phyloP scores from a whole-genome alignment of 2,888 invertebrate species.

The Taenaris catops region DNA sequence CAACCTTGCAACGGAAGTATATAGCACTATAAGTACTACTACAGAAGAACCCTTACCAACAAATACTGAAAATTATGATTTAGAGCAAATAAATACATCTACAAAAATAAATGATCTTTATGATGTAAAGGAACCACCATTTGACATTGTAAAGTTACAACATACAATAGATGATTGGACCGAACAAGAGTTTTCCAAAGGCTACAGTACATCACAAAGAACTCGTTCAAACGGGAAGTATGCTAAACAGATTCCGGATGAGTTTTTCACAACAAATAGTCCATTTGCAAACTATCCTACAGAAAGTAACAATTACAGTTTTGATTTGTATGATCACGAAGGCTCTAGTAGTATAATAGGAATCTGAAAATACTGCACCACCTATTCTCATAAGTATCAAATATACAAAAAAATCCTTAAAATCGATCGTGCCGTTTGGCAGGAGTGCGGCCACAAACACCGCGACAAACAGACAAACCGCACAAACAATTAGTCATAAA shows the following conservation, averaged over 20 bases:
- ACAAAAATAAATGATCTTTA: constrained; percentile 52
- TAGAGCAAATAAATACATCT: constrained; percentile 63
- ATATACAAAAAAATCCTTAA: no score
- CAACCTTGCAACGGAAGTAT: constrained; percentile 40
- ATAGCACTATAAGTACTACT: constrained; percentile 39
- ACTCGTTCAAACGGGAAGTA: constrained; percentile 78
- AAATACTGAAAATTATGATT: constrained; percentile 69
- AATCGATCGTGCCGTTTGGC: no score
- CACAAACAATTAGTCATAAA: no score
- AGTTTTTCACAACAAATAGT: constrained; percentile 84
- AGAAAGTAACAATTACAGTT: constrained; percentile 48
- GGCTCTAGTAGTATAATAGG: no score
- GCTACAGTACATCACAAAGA: constrained; percentile 63
- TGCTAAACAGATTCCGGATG: constrained; percentile 88
- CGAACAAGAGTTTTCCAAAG: constrained; percentile 84
- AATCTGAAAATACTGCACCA: no score
- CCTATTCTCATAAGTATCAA: no score
- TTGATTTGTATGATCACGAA: constrained; percentile 68
- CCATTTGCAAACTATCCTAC: constrained; percentile 52
- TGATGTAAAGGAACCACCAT: constrained; percentile 76
- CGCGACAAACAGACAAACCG: no score
- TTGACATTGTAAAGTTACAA: constrained; percentile 87
- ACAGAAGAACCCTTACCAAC: constrained; percentile 41
- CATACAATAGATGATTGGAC: constrained; percentile 94
- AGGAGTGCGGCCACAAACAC: no score